Base-by-base conservation (phyloP, 2,797 vertebrate species). In the Esox lucius region DNA sequence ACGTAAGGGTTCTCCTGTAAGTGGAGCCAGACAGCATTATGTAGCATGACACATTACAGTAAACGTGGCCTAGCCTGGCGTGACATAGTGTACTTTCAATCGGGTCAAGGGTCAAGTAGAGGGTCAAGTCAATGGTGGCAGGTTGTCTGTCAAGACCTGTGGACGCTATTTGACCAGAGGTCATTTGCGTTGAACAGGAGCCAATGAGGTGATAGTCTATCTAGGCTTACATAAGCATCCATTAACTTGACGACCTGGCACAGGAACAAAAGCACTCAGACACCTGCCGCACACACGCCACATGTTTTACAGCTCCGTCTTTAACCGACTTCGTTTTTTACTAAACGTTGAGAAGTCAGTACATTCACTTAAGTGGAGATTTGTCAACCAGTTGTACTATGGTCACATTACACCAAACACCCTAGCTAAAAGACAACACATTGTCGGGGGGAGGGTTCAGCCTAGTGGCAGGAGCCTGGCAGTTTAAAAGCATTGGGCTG, bases 1-100 rank as follows among this genome's bases (percentile, higher is more conserved):
- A 99, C 94, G 22, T 99, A 99, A 0, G 97, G 98, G 92, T 99
- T 99, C 93, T 99, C 98, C 98, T 99, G 94, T 84, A 94, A 94
- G 80, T 3, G 75, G 67, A 78, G 7, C 11, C 9, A 61, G 11
- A 24, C 42, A 13, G 42, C 9, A 3, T 46, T 46, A 46, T 24
- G 22, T 24, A 61, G 11, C 56, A 24, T 1, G 11, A 6, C 56
- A 24, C 22, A 13, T 22, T 17, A 13, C 8, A 13, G 42, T 3
- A 11, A 13, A 13, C 42, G 42, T 13, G 12, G 11, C 42, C 42
- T 2, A 5, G 42, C 12, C 42, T 11, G 6, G 42, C 42, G 6
- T 46, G 6, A 13, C 12, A 5, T 46, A 46, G 42, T 5, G 42
- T 5, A 13, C 3, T 46, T 46, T 11, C 42, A 13, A 13, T 2